Evolutionary conservation across 2,113 vertebrate genomes (phyloP).

Genomic region (Psammodynastes pulverulentus): DNA sequence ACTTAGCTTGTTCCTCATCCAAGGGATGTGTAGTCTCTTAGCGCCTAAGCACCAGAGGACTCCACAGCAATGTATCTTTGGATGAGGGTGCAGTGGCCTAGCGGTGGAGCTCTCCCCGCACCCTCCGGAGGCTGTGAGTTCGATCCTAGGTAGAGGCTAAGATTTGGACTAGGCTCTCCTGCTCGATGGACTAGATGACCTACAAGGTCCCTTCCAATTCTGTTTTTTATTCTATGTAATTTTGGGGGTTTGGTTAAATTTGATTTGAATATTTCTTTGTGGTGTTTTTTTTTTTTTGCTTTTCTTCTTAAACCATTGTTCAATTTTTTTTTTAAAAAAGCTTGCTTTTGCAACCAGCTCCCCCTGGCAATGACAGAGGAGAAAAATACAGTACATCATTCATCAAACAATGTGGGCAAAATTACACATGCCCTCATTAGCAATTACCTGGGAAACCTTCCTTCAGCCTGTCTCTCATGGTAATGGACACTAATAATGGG

Average conservation of each 20-base stretch:
- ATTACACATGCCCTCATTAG: neutral
- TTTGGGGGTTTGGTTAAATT: neutral
- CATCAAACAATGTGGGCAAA: slow-evolving; percentile 24
- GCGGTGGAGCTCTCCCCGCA: too few relatives aligned
- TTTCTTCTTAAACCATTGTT: neutral
- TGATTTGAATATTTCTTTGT: neutral
- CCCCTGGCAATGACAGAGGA: neutral
- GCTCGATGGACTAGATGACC: too few relatives aligned
- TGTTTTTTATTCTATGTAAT: too few relatives aligned
- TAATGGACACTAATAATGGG: slow-evolving; percentile 15
- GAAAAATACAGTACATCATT: slow-evolving; percentile 2
- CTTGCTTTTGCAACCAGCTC: neutral
- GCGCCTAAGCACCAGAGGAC: neutral
- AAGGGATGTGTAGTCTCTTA: neutral
- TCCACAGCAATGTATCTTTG: neutral
- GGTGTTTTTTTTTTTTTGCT: neutral
- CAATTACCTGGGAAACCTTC: slow-evolving; percentile 22
- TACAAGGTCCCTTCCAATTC: too few relatives aligned
- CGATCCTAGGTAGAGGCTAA: too few relatives aligned
- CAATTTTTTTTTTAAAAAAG: neutral
- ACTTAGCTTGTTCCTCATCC: neutral
- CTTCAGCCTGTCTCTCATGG: slow-evolving; percentile 16
- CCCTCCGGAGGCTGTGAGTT: too few relatives aligned
- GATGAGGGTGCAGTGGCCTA: too few relatives aligned
- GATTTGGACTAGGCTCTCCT: too few relatives aligned